phyloP scores from a whole-genome alignment of 2,113 vertebrate species.

The Monarcha castaneiventris region DNA sequence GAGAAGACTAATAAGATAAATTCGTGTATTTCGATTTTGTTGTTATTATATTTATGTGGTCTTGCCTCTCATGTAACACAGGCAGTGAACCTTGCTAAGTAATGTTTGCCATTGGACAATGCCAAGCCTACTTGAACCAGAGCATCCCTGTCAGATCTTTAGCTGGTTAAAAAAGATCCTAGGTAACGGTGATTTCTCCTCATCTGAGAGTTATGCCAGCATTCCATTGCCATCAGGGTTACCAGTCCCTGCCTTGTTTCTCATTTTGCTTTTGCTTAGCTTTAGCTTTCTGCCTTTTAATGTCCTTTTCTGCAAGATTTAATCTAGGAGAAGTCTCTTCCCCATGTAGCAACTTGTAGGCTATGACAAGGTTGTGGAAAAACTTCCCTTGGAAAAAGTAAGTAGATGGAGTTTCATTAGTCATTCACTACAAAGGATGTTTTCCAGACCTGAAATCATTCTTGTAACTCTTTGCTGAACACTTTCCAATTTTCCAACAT shows the following conservation, averaged over 20 bases:
- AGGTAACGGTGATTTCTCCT: background rate
- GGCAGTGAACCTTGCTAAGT: background rate
- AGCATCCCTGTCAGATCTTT: background rate
- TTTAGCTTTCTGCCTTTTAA: conserved; percentile 14
- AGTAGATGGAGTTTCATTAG: conserved; percentile 58
- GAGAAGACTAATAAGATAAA: background rate
- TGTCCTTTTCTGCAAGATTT: conserved; percentile 44
- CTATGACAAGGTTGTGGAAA: conserved; percentile 59
- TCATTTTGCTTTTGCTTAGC: background rate
- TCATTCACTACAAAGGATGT: conserved; percentile 65
- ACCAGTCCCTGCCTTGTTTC: background rate
- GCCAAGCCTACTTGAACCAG: background rate
- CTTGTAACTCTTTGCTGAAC: conserved; percentile 52
- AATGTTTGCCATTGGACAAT: background rate
- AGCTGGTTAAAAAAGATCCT: background rate
- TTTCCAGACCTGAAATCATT: conserved; percentile 67
- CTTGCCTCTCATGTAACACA: background rate
- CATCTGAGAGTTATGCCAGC: background rate
- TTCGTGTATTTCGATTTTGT: background rate
- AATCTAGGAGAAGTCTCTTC: conserved; percentile 47
- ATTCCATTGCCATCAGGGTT: background rate
- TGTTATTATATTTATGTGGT: background rate
- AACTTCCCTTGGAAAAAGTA: conserved; percentile 60
- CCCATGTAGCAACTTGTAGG: conserved; percentile 59
- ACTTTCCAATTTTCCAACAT: conserved; percentile 60